Conservation (phyloP, 2,113 vertebrate species). For the Petromus typicus region DNA sequence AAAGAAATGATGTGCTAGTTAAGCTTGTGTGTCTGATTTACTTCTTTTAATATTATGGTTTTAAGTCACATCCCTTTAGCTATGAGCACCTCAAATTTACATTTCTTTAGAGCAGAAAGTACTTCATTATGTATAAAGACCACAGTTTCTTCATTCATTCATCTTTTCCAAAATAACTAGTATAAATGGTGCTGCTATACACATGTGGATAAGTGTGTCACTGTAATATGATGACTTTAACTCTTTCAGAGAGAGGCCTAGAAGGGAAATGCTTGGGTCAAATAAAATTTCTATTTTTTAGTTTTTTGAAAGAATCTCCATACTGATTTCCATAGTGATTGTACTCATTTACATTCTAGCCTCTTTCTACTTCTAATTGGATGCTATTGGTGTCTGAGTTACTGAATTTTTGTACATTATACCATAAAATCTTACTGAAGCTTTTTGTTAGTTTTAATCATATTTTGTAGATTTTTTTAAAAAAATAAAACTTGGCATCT, state of each 20-base stretch:
- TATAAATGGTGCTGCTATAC: background rate
- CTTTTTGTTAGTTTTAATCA: conserved; percentile 7
- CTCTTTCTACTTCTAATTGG: background rate
- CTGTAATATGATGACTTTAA: background rate
- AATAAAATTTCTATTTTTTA: background rate
- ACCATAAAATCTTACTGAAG: background rate
- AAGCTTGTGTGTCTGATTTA: background rate
- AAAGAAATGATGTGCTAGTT: background rate
- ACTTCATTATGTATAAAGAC: background rate
- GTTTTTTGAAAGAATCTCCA: background rate
- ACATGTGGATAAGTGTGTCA: background rate
- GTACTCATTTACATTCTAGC: background rate
- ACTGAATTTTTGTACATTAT: background rate
- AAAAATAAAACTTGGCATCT: background rate
- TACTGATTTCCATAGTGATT: background rate
- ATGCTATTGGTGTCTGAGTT: background rate
- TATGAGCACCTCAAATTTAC: background rate
- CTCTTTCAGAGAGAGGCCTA: background rate
- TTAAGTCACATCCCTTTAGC: background rate
- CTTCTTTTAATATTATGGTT: background rate
- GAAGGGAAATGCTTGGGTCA: background rate
- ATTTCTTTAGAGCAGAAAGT: background rate
- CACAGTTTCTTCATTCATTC: background rate
- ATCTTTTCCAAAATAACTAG: background rate
- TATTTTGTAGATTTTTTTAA: background rate